Percentiles rank a stretch among this genome's conserved stretches.
phyloP scores from a whole-genome alignment of 2,888 invertebrate species.

The Nemotelus nigrinus region DNA sequence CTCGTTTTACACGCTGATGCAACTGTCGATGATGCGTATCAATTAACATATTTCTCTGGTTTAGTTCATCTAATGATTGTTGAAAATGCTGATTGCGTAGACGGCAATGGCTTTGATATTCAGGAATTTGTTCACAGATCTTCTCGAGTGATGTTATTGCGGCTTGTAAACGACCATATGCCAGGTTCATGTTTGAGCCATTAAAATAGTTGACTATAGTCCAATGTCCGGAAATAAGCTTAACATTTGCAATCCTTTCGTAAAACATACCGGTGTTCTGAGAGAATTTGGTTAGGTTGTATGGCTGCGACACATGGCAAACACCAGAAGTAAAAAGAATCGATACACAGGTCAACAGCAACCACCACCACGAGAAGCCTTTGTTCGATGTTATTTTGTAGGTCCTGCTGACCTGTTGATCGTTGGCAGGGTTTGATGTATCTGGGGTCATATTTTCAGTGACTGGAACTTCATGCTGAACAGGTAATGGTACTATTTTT shows the following conservation, averaged over 20 bases:
- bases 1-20: neutral
- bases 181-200: neutral
- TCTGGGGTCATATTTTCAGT: too few species aligned
- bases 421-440: too few species aligned
- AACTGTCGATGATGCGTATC: neutral
- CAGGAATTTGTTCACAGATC: neutral
- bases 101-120: neutral
- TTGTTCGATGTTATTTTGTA: neutral
- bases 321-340: neutral
- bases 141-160: neutral
- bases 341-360: neutral
- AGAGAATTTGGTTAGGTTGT: neutral
- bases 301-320: neutral
- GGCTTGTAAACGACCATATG: neutral
- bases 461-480: neutral
- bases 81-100: neutral
- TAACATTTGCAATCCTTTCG: neutral
- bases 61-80: neutral
- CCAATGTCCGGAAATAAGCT: neutral
- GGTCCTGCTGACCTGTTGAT: too few species aligned
- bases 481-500: neutral
- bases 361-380: constrained; percentile 23
- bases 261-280: neutral
- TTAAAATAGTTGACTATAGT: neutral
- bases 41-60: neutral